phyloP scores from a whole-genome alignment of 2,888 invertebrate species.

The Piscicola geometra region DNA sequence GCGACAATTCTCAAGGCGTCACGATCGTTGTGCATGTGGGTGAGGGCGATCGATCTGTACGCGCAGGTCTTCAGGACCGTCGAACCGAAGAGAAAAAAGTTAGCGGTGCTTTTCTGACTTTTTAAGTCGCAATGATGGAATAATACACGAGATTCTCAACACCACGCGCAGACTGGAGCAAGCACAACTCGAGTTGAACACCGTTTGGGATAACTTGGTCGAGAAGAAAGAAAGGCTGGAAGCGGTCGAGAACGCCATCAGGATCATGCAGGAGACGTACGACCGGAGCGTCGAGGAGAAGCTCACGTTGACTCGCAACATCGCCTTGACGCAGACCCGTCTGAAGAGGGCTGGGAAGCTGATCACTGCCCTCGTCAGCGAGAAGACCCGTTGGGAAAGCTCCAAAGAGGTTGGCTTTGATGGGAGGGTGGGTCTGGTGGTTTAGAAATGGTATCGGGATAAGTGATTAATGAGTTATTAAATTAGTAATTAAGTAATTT shows the following conservation, averaged over 20 bases:
- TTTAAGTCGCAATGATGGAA: no score
- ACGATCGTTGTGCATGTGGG: slow-evolving; percentile 86
- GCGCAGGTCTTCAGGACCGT: slow-evolving; percentile 79
- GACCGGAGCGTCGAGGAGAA: slow-evolving; percentile 63
- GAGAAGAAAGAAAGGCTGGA: slow-evolving; percentile 77
- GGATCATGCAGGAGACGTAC: slow-evolving; percentile 55
- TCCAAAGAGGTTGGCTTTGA: slow-evolving; percentile 62
- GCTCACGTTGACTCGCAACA: slow-evolving; percentile 68
- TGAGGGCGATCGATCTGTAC: slow-evolving; percentile 81
- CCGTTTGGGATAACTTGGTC: slow-evolving; percentile 70
- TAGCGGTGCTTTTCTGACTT: no score
- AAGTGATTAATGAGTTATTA: no score
- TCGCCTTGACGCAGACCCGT: slow-evolving; percentile 72
- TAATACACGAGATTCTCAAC: no score
- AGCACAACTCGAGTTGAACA: slow-evolving; percentile 71
- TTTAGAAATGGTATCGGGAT: no score
- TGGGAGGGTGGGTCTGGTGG: no score
- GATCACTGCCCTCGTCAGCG: slow-evolving; percentile 79
- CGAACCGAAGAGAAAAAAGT: slow-evolving; percentile 79
- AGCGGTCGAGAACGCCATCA: slow-evolving; percentile 71
- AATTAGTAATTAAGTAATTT: no score
- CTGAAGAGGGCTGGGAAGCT: slow-evolving; percentile 76
- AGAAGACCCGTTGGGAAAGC: slow-evolving; percentile 77
- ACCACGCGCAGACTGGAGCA: slow-evolving; percentile 50
- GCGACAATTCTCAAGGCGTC: slow-evolving; percentile 64